Evolutionary conservation across 2,888 invertebrate species (phyloP), one percentile per base, ranked within the genome.

Genomic region (Temnothorax ravouxi): DNA sequence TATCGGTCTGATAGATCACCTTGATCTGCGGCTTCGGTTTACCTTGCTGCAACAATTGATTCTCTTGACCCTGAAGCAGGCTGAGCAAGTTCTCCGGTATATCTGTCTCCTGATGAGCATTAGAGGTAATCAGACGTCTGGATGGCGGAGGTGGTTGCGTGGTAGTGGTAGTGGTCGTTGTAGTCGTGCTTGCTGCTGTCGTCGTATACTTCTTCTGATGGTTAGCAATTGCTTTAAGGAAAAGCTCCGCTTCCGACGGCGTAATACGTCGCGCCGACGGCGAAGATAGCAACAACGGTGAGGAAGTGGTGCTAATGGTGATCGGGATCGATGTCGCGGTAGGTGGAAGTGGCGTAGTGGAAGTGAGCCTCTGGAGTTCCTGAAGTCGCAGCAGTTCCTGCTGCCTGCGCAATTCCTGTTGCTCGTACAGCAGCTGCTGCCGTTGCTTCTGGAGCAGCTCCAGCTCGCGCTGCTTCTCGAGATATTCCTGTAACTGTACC

Each of bases 391-490:
- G 96, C 0, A 97, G 96, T 92, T 97, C 97, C 91, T 97, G 97
- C 91, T 97, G 96, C 62, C 97, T 97, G 89, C 97, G 97, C 89
- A 97, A 96, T 90, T 97, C 97, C 91, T 97, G 97, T 91, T 97
- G 97, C 91, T 97, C 97, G 5, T 97, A 96, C 89, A 97, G 97
- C 88, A 97, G 96, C 90, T 97, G 97, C 88, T 97, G 97, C 89
- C 97, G 96, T 67, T 97, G 96, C 89, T 97, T 97, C 88, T 96
- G 96, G 1, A 97, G 93, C 83, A 96, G 95, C 91, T 97, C 96
- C 69, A 97, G 96, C 91, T 97, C 96, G n/a, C 96, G 95, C 89
- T 96, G 96, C 86, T 96, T 96, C 89, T 96, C 96, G 84, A 95
- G 95, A 87, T 95, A 96, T n/a, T 95, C 95, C 89, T 96, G 96